A percentile compares a stretch with the other conserved stretches of the same genome.
Evolutionary conservation across 2,888 invertebrate genomes (phyloP).

Genomic region (Oegoconia quadripuncta): DNA sequence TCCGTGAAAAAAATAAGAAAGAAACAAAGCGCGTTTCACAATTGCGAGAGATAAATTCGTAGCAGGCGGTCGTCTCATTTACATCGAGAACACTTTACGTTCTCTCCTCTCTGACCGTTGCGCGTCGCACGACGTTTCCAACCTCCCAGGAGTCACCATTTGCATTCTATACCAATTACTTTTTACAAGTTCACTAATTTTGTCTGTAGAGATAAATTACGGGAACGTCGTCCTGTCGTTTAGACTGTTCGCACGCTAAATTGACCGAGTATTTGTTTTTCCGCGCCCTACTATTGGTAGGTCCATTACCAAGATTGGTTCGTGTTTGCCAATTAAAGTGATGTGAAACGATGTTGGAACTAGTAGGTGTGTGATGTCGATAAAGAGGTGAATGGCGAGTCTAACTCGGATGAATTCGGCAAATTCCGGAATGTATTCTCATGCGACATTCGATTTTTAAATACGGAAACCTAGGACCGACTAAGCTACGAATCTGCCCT

Average conservation of each 20-base stretch:
- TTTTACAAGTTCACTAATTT: constrained; percentile 62
- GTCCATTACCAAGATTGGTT: too few species aligned
- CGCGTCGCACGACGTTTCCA: too few species aligned
- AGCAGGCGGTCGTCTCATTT: constrained; percentile 49
- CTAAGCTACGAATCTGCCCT: too few species aligned
- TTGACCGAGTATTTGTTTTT: not conserved
- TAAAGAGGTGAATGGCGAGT: too few species aligned
- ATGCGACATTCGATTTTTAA: too few species aligned
- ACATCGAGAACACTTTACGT: constrained; percentile 59
- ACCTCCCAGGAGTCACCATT: constrained; percentile 47
- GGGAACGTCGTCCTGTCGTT: constrained; percentile 3
- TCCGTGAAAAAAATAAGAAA: not conserved
- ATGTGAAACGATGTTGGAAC: too few species aligned
- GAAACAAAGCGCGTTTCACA: not conserved
- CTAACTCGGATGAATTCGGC: too few species aligned
- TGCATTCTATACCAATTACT: constrained; percentile 69
- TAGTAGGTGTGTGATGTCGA: too few species aligned
- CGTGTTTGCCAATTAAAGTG: too few species aligned
- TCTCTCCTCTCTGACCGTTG: constrained; percentile 45
- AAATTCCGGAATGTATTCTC: too few species aligned
- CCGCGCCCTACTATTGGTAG: too few species aligned
- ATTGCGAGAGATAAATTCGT: constrained; percentile 43
- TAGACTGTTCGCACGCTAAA: constrained; percentile 5
- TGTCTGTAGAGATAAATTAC: constrained; percentile 12
- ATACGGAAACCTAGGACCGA: too few species aligned